Base-by-base conservation (phyloP, 2,888 invertebrate species). In the Lobophora halterata region DNA sequence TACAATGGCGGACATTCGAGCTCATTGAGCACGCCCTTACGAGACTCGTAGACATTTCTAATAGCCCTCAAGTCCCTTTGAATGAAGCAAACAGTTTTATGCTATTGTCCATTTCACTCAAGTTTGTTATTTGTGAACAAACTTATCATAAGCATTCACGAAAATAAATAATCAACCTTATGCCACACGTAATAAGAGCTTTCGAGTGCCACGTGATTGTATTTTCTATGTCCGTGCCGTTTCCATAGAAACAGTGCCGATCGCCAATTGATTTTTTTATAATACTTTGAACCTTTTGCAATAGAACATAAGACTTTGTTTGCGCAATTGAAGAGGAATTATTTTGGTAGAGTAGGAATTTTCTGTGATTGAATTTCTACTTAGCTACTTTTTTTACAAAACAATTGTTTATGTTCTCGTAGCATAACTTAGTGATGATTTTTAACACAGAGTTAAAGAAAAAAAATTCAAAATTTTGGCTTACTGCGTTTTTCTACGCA, bases 11-110 rank as follows among this genome's bases (percentile, higher is more conserved):
- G 43, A 41, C 49, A 58, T 55, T 65, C 65, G 62, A 57, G 66
- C 54, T 53, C 45, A 53, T 51, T 30, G 23, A 53, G 53, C 50
- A 55, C 52, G 61, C 58, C 64, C 65, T 65, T 62, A 65, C 53
- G 55, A 55, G 61, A 65, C 71, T 71, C 77, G 74, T 72, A 81
- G 81, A 81, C 82, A 74, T 75, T 71, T 74, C 73, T 80, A 82
- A 82, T 79, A 82, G 79, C 75, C 72, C 81, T 80, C 73, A 80
- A 79, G 79, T 69, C 71, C 72, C 68, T 65, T 73, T 62, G 65
- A 76, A 72, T 71, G 77, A 72, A 66, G 77, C 81, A 82, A 82
- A 83, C 82, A 83, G 78, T 80, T 79, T 79, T 75, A 77, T 72
- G 61, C 73, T 68, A 71, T 71, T 81, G 83, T 81, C 80, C 80